Base-by-base conservation (phyloP, 2,113 vertebrate genomes). In the Tyrannus savana region DNA sequence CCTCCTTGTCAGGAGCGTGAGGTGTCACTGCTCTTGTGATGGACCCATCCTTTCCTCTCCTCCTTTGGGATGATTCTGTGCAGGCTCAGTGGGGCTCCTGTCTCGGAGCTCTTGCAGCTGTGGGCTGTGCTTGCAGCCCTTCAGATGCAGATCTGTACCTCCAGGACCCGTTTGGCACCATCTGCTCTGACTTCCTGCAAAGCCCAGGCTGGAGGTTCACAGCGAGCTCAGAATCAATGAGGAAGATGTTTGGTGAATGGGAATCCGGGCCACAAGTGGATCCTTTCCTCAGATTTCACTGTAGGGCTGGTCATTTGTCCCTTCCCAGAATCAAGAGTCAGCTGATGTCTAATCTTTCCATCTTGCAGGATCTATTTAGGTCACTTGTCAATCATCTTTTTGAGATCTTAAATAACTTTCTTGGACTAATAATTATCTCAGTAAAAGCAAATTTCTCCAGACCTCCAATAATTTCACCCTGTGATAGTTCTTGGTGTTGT, bases 31-130 rank as follows among this genome's bases (percentile, higher is more conserved):
- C 49, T 68, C 47, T 44, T 67, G 35, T 89, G 87, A 96, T 93
- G 74, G 84, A 91, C 95, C 95, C 91, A 66, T 95, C 90, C 74
- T 89, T 89, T 85, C 81, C 94, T 93, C 71, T 84, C 73, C 75
- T 90, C 31, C 1, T 72, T 71, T 52, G 76, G 86, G 74, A 59
- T 44, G 63, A 52, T 56, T 88, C 59, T 4, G 31, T 75, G 85
- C 90, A 84, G 83, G 66, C 94, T 79, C 60, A 7, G 72, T 44
- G 80, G 93, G 93, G 60, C 68, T 95, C 85, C 72, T 55, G 63
- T 91, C 91, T 84, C 92, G 2, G 78, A 50, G 87, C 63, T 86
- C 28, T 69, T 75, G 91, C 91, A 93, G 81, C 71, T 64, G 74
- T 89, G 52, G 84, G 23, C 73, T 82, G 77, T 2, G 77, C 83